These are phyloP conservation scores for Nansenia antarctica DNA, from an alignment of 2,113 vertebrate genomes.

Conservation along the genomic window DNA sequence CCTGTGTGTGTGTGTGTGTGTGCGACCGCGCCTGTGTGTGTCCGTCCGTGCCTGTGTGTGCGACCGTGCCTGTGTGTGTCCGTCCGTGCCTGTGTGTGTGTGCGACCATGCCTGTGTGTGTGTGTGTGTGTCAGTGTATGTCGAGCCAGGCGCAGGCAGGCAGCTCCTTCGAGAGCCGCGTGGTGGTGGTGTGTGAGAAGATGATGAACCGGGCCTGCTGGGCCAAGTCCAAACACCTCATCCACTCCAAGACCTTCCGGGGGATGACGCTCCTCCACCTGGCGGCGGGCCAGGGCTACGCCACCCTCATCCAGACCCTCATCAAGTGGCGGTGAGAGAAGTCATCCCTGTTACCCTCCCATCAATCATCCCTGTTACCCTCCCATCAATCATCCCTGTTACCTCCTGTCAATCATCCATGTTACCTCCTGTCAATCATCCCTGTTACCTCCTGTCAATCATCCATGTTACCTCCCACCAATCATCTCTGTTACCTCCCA, in stretches of 20 bases:
- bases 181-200: conserved; percentile 98
- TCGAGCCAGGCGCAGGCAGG: conserved; percentile 83
- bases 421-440: too few relatives aligned
- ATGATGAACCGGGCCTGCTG: conserved; percentile 99
- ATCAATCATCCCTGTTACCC: too few relatives aligned
- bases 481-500: too few relatives aligned
- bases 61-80: neutral
- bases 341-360: too few relatives aligned
- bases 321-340: conserved; percentile 96
- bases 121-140: conserved; percentile 74
- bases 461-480: too few relatives aligned
- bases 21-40: neutral
- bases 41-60: too few relatives aligned
- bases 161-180: conserved; percentile 96
- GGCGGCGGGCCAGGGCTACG: conserved; percentile 96
- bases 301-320: conserved; percentile 97
- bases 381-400: too few relatives aligned
- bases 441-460: too few relatives aligned
- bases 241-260: conserved; percentile 98
- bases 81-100: conserved; percentile 27
- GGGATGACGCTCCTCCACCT: conserved; percentile 98
- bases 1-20: neutral
- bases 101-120: neutral
- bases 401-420: too few relatives aligned
- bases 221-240: conserved; percentile 98